Evolutionary conservation across 2,797 vertebrate species (phyloP), one percentile per base, ranked within the genome.

Genomic region (Hozukius guyotensis): DNA sequence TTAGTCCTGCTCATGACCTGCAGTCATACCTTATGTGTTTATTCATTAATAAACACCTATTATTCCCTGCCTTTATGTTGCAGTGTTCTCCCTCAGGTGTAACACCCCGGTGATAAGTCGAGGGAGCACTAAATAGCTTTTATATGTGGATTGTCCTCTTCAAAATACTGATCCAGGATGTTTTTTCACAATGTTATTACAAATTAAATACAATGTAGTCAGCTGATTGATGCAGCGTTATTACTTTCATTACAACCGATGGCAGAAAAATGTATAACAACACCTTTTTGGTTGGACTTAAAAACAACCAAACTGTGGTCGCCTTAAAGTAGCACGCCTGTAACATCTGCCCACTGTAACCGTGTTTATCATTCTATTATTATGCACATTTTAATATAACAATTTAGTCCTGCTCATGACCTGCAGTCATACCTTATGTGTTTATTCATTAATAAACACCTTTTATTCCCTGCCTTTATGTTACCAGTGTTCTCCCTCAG

Each of bases 361-460:
- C 2, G 2, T 32, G 9, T 42, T 52, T 64, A 46, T 60, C 9
- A 32, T 31, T 22, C 4, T 9, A 7, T 34, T n/a, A n/a, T 24
- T 20, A 60, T n/a, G 3, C 38, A n/a, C 4, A n/a, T 49, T 52
- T 29, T 8, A 22, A 1, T 63, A 5, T 8, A 36, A 64, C 36
- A 5, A 0, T 65, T n/a, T 20, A 65, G 10, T 46, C 62, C 16
- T 59, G 52, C 42, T 16, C 14, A 2, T 55, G 12, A 59, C 20
- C 59, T 64, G 18, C 24, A 55, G 42, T 71, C 29, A 42, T 62
- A 62, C 4, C 14, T 38, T 12, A 36, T 66, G 34, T 59, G 20
- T 73, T 79, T 74, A 56, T 70, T 32, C 49, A 67, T 82, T 31
- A 56, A 65, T 34, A 53, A 77, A 78, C 71, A 14, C 5, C 16